Evolutionary conservation across 2,797 vertebrate genomes (phyloP).

Genomic region (Stomatorhinus walkeri): DNA sequence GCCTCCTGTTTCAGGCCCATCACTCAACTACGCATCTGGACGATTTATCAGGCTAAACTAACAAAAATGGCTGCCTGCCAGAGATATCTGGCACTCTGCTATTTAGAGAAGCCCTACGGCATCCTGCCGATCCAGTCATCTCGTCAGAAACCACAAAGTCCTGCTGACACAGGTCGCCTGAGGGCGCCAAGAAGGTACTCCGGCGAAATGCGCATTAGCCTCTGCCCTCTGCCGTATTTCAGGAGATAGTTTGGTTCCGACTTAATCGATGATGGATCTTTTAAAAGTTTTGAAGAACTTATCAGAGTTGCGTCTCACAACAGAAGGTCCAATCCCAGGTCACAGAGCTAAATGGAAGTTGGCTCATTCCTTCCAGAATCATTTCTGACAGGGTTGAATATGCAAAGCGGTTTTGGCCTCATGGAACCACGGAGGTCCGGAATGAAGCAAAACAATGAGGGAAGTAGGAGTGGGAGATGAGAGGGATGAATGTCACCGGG

Average conservation of each 20-base stretch:
- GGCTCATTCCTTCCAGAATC: neutral
- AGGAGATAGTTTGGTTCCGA: neutral
- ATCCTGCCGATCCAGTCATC: neutral
- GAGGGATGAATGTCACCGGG: neutral
- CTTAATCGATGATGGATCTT: neutral
- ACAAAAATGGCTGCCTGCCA: neutral
- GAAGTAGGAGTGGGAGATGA: neutral
- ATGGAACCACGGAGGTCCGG: neutral
- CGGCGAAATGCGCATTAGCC: neutral
- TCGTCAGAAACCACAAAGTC: neutral
- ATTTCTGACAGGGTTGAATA: neutral
- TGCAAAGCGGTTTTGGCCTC: neutral
- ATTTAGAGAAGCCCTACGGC: conserved; percentile 7
- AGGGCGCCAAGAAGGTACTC: neutral
- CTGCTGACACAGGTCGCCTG: neutral
- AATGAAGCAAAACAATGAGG: conserved; percentile 15
- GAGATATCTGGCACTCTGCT: neutral
- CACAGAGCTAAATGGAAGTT: neutral
- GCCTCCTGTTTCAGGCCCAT: neutral
- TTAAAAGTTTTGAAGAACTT: neutral
- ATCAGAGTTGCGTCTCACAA: neutral
- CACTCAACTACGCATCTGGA: neutral
- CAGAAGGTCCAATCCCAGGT: neutral
- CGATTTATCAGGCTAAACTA: neutral
- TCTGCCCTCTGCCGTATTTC: neutral